phyloP scores from a whole-genome alignment of 2,888 invertebrate genomes.

The Catocala sponsa region DNA sequence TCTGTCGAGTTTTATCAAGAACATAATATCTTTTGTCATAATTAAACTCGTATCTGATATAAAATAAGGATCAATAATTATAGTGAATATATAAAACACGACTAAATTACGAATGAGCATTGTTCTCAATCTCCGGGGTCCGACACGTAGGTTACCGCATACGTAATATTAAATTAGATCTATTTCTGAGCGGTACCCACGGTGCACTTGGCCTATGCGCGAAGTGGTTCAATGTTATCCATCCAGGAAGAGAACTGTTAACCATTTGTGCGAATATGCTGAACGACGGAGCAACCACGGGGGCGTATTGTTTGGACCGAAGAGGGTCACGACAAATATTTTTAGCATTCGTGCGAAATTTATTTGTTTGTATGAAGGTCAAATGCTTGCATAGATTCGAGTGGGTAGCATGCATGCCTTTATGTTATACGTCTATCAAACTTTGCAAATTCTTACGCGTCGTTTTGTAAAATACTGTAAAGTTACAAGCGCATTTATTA shows the following conservation, averaged over 20 bases:
- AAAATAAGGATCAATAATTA: too few species aligned
- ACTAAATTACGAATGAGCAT: too few species aligned
- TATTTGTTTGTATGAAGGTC: background rate
- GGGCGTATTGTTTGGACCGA: slow-evolving; percentile 48
- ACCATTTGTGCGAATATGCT: slow-evolving; percentile 79
- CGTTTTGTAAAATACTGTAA: background rate
- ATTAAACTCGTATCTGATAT: too few species aligned
- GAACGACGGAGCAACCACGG: slow-evolving; percentile 29
- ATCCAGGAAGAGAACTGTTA: slow-evolving; percentile 79
- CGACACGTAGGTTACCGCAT: background rate
- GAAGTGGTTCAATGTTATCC: slow-evolving; percentile 85
- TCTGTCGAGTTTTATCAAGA: too few species aligned
- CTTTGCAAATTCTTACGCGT: background rate
- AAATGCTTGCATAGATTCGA: background rate
- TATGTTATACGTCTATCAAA: background rate
- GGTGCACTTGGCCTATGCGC: slow-evolving; percentile 83
- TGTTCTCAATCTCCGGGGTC: background rate
- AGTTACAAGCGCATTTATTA: too few species aligned
- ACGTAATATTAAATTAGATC: slow-evolving; percentile 60
- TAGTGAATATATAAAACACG: too few species aligned
- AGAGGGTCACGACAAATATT: slow-evolving; percentile 35
- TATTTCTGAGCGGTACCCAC: slow-evolving; percentile 80
- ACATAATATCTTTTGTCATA: too few species aligned
- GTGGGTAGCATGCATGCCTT: background rate
- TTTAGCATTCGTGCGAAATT: slow-evolving; percentile 24